These are phyloP conservation scores for Tridacna gigas DNA, from an alignment of 2,888 invertebrate species.

Conservation along the genomic window DNA sequence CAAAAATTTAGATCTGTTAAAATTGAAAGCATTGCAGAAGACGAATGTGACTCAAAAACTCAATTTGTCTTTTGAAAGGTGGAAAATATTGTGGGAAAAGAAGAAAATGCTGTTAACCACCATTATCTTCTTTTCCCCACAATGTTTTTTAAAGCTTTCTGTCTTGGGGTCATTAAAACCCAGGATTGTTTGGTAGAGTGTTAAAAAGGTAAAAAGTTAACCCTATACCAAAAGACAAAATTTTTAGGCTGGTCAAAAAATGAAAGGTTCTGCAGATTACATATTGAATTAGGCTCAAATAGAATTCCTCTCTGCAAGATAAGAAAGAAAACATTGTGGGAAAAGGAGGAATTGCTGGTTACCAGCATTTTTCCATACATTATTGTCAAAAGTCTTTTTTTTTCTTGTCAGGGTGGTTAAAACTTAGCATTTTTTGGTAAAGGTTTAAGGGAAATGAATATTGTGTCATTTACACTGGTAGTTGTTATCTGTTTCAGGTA, in stretches of 20 bases:
- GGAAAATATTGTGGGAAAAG: no score
- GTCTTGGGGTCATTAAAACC: no score
- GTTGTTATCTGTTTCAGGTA: conserved; percentile 78
- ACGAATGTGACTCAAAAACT: no score
- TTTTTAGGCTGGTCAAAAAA: not conserved
- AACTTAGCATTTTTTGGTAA: not conserved
- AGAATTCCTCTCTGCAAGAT: not conserved
- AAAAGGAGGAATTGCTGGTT: not conserved
- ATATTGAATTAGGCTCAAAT: not conserved
- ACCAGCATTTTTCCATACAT: not conserved
- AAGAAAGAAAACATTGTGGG: not conserved
- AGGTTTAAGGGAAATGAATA: not conserved
- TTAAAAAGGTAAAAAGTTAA: not conserved
- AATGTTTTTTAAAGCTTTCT: no score
- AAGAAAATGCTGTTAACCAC: no score
- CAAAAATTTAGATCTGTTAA: no score
- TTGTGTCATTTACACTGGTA: not conserved
- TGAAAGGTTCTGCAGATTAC: not conserved
- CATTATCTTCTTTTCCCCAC: no score
- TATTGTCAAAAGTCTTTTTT: not conserved
- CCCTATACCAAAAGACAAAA: not conserved
- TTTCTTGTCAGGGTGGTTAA: not conserved
- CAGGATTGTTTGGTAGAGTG: not conserved
- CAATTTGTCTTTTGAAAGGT: no score
- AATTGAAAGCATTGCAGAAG: no score